phyloP scores from a whole-genome alignment of 2,888 invertebrate genomes.

The Cenopis cana region DNA sequence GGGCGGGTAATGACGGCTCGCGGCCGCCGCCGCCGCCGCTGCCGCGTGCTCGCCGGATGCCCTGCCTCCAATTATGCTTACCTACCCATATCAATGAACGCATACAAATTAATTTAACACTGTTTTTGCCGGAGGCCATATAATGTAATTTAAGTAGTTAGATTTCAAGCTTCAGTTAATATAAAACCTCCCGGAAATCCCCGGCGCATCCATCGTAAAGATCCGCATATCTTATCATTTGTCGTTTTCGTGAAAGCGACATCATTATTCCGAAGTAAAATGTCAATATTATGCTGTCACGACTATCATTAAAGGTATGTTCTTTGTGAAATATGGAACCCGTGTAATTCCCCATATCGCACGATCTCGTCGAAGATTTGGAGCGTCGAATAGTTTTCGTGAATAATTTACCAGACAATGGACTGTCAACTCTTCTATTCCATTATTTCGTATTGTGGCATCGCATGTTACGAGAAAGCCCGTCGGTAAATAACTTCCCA shows the following conservation, averaged over 20 bases:
- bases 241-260: conserved; percentile 47
- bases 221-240: conserved; percentile 36
- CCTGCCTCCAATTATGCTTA: conserved; percentile 54
- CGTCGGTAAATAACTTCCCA: conserved; percentile 46
- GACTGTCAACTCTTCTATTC: conserved; percentile 74
- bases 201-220: conserved; percentile 32
- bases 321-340: conserved; percentile 74
- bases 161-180: conserved; percentile 35
- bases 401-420: conserved; percentile 82
- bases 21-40: conserved; percentile 49
- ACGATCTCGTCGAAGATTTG: conserved; percentile 74
- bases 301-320: conserved; percentile 73
- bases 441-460: conserved; percentile 61
- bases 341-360: conserved; percentile 76
- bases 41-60: conserved; percentile 56
- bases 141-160: conserved; percentile 52
- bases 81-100: conserved; percentile 60
- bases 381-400: conserved; percentile 78
- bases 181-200: neutral
- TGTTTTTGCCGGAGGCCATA: conserved; percentile 61
- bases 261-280: conserved; percentile 62
- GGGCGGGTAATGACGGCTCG: conserved; percentile 63
- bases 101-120: conserved; percentile 75
- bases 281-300: conserved; percentile 67
- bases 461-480: conserved; percentile 63